Percentiles rank a stretch among this genome's conserved stretches.
Conservation (phyloP, 2,888 invertebrate genomes). For the Cotesia congregata region DNA sequence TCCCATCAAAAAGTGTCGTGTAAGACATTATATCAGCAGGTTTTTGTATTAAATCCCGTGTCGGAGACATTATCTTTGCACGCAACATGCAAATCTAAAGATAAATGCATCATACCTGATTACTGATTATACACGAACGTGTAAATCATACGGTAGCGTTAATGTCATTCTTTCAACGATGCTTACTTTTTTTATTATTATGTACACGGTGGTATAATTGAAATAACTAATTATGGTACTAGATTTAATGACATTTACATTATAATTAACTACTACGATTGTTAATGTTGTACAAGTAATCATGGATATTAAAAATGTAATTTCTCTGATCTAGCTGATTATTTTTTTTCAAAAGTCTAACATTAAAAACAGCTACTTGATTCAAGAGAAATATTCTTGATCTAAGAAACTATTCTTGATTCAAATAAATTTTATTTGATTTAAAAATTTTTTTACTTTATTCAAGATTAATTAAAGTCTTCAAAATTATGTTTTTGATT, state of each 20-base stretch:
- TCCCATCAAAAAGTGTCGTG: slow-evolving; percentile 22
- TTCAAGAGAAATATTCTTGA: too few relatives aligned
- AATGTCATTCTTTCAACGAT: slow-evolving; percentile 44
- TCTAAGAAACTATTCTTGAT: too few relatives aligned
- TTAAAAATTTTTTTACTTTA: too few relatives aligned
- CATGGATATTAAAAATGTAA: too few relatives aligned
- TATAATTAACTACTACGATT: background rate
- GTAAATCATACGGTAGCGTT: slow-evolving; percentile 56
- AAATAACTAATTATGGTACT: slow-evolving; percentile 5
- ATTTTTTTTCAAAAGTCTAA: too few relatives aligned
- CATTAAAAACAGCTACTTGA: too few relatives aligned
- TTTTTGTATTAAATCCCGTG: slow-evolving; percentile 36
- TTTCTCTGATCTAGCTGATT: too few relatives aligned
- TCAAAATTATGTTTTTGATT: too few relatives aligned
- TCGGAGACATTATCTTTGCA: slow-evolving; percentile 45
- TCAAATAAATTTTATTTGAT: too few relatives aligned
- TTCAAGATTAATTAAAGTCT: too few relatives aligned
- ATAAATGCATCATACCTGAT: slow-evolving; percentile 51
- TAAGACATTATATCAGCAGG: slow-evolving; percentile 45
- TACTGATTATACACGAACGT: slow-evolving; percentile 38
- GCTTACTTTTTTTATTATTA: slow-evolving; percentile 46
- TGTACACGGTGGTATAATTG: slow-evolving; percentile 33
- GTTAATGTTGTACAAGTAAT: background rate
- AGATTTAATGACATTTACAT: background rate
- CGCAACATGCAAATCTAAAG: slow-evolving; percentile 63